Evolutionary conservation across 2,113 vertebrate species (phyloP).

Genomic region (Bucco capensis): DNA sequence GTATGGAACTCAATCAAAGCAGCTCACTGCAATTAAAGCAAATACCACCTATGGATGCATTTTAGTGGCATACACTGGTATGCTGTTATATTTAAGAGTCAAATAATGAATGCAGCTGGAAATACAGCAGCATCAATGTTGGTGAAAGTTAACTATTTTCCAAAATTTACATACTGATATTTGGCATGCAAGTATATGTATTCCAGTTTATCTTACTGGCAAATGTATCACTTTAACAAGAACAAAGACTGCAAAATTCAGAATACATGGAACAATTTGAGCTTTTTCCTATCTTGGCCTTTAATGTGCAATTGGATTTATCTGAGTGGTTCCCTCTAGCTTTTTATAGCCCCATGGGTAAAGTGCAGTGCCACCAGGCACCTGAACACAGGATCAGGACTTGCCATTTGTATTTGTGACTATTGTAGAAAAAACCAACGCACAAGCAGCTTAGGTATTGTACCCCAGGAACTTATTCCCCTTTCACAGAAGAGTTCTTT

Average conservation of each 20-base stretch:
- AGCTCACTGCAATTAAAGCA: not conserved
- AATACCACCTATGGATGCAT: not conserved
- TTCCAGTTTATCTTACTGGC: not conserved
- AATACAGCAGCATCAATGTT: not conserved
- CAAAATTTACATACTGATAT: not conserved
- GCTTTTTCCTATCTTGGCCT: not conserved
- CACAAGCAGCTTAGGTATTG: not conserved
- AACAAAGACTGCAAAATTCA: not conserved
- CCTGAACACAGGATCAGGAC: not conserved
- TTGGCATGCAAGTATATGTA: not conserved
- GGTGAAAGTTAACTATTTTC: not conserved
- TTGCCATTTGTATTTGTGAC: not conserved
- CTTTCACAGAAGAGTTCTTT: not conserved
- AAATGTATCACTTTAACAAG: not conserved
- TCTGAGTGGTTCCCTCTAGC: not conserved
- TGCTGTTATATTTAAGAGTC: not conserved
- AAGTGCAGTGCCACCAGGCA: not conserved
- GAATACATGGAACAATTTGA: not conserved
- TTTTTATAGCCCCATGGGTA: not conserved
- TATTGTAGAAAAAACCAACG: not conserved
- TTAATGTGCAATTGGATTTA: not conserved
- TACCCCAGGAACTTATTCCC: not conserved
- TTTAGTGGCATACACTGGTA: not conserved
- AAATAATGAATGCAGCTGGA: not conserved
- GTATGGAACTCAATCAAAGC: not conserved